phyloP scores from a whole-genome alignment of 1,140 invertebrate genomes.

The Drosophila kepulauana region DNA sequence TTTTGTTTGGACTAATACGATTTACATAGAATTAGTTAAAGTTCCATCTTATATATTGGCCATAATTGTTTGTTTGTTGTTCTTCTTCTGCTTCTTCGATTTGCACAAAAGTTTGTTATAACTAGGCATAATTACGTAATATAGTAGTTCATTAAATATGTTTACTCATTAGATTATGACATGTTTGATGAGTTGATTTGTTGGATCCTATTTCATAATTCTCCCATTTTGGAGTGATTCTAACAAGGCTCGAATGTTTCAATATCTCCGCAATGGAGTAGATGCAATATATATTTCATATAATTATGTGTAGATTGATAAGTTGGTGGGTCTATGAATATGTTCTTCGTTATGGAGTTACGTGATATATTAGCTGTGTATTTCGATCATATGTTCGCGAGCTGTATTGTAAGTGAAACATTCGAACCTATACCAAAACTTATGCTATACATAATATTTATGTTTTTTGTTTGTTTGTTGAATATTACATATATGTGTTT shows the following conservation, averaged over 20 bases:
- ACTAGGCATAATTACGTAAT: slow-evolving; percentile 54
- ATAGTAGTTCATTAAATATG: slow-evolving; percentile 60
- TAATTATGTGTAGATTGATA: slow-evolving; percentile 24
- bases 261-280: neutral
- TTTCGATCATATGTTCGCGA: slow-evolving; percentile 18
- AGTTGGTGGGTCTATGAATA: slow-evolving; percentile 44
- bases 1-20: slow-evolving; percentile 62
- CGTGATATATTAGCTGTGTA: slow-evolving; percentile 36
- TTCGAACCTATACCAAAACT: slow-evolving; percentile 31
- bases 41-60: slow-evolving; percentile 69
- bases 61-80: slow-evolving; percentile 48
- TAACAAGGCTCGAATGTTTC: slow-evolving; percentile 36
- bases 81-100: slow-evolving; percentile 34
- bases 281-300: slow-evolving; percentile 7
- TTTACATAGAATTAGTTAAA: slow-evolving; percentile 67
- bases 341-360: slow-evolving; percentile 17
- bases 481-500: slow-evolving; percentile 43
- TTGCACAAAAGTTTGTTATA: slow-evolving; percentile 56
- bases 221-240: slow-evolving; percentile 8
- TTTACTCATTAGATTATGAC: slow-evolving; percentile 68
- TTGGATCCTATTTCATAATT: slow-evolving; percentile 19
- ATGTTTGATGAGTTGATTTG: slow-evolving; percentile 44
- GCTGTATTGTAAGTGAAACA: slow-evolving; percentile 23
- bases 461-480: slow-evolving; percentile 31
- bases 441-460: slow-evolving; percentile 43